These are phyloP conservation scores for Kryphioiulus occultus DNA, from an alignment of 2,888 invertebrate genomes.

Conservation along the genomic window DNA sequence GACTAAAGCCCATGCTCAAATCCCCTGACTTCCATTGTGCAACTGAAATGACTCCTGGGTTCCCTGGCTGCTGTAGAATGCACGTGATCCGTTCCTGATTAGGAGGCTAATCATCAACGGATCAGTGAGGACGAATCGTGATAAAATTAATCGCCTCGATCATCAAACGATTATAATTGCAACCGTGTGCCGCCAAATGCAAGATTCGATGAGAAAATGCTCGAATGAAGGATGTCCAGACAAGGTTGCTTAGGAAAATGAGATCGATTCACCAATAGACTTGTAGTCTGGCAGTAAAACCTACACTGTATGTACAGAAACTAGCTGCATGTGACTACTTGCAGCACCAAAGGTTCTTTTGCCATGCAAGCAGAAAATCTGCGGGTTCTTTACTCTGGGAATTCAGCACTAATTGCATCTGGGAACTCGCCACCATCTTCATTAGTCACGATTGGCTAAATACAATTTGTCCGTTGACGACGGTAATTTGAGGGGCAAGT, in stretches of 20 bases:
- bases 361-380: background rate
- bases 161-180: background rate
- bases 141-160: background rate
- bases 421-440: background rate
- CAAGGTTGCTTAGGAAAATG: background rate
- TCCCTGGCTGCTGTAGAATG: background rate
- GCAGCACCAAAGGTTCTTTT: background rate
- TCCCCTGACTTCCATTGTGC: background rate
- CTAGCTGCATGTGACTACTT: background rate
- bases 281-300: background rate
- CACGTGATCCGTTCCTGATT: background rate
- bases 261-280: background rate
- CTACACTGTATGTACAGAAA: background rate
- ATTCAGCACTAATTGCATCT: slow-evolving; percentile 21
- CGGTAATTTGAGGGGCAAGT: background rate
- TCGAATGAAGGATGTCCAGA: background rate
- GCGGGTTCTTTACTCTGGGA: background rate
- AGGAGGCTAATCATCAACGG: background rate
- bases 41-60: background rate
- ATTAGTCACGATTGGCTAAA: slow-evolving; percentile 24
- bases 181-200: background rate
- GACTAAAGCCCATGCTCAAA: background rate
- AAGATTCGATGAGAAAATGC: background rate
- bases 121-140: background rate
- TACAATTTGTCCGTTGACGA: background rate